Evolutionary conservation across 64 coral and sea anemone species (phyloP), one percentile per base, ranked within the genome.

Genomic region (Pachyseris speciosa): DNA sequence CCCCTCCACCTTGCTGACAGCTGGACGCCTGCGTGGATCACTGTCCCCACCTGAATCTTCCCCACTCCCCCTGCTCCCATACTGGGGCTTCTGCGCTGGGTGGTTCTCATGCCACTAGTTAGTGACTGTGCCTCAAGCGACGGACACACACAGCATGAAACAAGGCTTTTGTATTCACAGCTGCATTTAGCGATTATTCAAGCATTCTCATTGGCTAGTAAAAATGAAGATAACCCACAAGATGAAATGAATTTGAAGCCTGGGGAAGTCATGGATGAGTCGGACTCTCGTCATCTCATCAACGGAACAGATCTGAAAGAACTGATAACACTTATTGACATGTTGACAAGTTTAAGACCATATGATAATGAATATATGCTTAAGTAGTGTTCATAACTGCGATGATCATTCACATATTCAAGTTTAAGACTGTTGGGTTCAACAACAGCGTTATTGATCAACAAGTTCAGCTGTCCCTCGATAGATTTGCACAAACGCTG

Each of bases 191-290:
- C 83, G 5, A 89, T 96, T 17, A 87, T 96, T 79, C 86, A 96
- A 73, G 86, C 95, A 31, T 89, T 96, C n/a, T 61, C 93, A 37
- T 30, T 76, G 64, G 90, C 87, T 2, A 86, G 92, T 17, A 77
- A 37, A 59, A 69, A 33, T 28, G 87, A 96, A 41, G 69, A 69
- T 33, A 93, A 92, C 64, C 70, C 86, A 33, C 92, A 88, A 84
- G 95, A 93, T 27, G 91, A 96, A n/a, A 96, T 96, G 95, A 91
- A 96, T 55, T 37, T 96, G 47, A 91, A 96, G 22, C 95, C 95
- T 4, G 95, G 95, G 64, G 95, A 96, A 73, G 95, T 96, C 1
- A 92, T 93, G 63, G 95, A 96, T 28, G 95, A 93, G 31, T 88
- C 91, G 22, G 91, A 88, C 13, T 70, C 52, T 7, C 43, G 69